A percentile compares a stretch with the other conserved stretches of the same genome.
Evolutionary conservation across 2,888 invertebrate species (phyloP).

Genomic region (Leptinotarsa haldemani): DNA sequence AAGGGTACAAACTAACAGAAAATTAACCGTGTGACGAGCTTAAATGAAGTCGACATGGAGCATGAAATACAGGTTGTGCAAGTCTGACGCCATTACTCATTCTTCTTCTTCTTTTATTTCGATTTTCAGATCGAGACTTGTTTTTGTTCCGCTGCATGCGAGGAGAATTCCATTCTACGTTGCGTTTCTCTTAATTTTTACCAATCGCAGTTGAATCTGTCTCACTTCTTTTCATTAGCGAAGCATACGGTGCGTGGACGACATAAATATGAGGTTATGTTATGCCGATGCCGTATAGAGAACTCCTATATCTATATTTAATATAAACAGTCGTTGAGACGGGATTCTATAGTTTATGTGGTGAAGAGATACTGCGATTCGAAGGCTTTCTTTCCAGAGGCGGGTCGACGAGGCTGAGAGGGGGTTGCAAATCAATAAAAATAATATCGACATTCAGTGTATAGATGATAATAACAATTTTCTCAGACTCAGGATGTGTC

Average conservation of each 20-base stretch:
- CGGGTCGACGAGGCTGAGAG: not conserved
- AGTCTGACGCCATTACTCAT: slow-evolving; percentile 67
- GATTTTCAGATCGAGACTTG: slow-evolving; percentile 62
- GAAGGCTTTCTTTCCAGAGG: slow-evolving; percentile 31
- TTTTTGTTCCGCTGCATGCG: slow-evolving; percentile 59
- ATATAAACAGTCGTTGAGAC: slow-evolving; percentile 55
- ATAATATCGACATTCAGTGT: no score
- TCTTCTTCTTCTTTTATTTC: slow-evolving; percentile 63
- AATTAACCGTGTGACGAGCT: slow-evolving; percentile 64
- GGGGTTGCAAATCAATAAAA: not conserved
- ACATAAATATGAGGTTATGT: slow-evolving; percentile 54
- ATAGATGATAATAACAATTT: no score
- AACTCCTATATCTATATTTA: slow-evolving; percentile 55
- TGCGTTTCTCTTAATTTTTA: slow-evolving; percentile 64
- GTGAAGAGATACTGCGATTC: slow-evolving; percentile 42
- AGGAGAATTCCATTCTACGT: slow-evolving; percentile 64
- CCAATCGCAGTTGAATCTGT: slow-evolving; percentile 57
- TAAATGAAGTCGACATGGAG: slow-evolving; percentile 66
- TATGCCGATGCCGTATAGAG: slow-evolving; percentile 52
- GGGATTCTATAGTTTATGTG: slow-evolving; percentile 54
- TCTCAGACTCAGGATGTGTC: no score
- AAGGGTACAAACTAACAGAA: slow-evolving; percentile 53
- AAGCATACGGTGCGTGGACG: slow-evolving; percentile 36
- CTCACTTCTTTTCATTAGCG: slow-evolving; percentile 52
- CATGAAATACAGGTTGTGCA: slow-evolving; percentile 67